Evolutionary conservation across 2,797 vertebrate species (phyloP).

Genomic region (Pyrocephalus nanus): DNA sequence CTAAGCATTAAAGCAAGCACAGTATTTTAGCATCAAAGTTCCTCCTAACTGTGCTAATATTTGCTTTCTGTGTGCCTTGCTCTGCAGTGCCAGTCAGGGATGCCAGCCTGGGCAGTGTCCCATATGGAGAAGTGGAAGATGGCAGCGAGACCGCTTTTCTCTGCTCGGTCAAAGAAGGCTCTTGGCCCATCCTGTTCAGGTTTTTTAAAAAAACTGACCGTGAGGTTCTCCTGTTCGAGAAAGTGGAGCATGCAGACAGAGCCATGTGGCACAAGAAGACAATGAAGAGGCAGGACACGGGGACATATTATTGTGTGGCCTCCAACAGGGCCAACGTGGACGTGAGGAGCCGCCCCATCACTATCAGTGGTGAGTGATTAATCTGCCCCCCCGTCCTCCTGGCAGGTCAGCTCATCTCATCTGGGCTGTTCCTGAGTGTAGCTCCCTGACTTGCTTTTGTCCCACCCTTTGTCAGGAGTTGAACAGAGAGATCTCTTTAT

Average conservation of each 20-base stretch:
- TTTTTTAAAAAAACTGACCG: conserved; percentile 70
- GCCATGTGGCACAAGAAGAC: not conserved
- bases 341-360: conserved; percentile 48
- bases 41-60: not conserved
- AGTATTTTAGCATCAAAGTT: not conserved
- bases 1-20: not conserved
- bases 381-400: not conserved
- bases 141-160: conserved; percentile 58
- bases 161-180: conserved; percentile 71
- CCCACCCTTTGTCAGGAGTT: not conserved
- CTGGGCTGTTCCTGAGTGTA: not conserved
- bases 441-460: not conserved
- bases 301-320: conserved; percentile 74
- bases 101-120: conserved; percentile 40
- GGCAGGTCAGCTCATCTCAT: not conserved
- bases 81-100: conserved; percentile 68
- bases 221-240: conserved; percentile 1
- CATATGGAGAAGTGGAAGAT: conserved; percentile 59
- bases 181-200: conserved; percentile 73
- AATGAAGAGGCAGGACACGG: conserved; percentile 68
- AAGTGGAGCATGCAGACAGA: not conserved
- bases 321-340: conserved; percentile 66
- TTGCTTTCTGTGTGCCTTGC: not conserved
- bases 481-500: not conserved
- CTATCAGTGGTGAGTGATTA: conserved; percentile 70